Evolutionary conservation across 1,140 invertebrate genomes (phyloP), one percentile per base, ranked within the genome.

Genomic region (Dreissena polymorpha): DNA sequence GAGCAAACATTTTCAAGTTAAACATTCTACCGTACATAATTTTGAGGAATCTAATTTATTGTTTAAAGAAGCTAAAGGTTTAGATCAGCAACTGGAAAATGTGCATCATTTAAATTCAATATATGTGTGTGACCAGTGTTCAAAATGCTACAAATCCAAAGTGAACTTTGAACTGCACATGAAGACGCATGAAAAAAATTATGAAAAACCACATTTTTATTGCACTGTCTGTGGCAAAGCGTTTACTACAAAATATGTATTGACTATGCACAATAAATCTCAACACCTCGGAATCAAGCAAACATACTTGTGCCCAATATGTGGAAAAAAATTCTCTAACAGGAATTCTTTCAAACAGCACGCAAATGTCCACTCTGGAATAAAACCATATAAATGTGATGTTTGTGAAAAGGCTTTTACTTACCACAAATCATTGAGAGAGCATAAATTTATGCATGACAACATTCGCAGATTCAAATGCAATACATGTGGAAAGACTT

Each of bases 301-400:
- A 57, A 79, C 74, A 16, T 89, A 86, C 67, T 64, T 91, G 50
- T 91, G 90, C 76, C 86, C 86, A 68, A 86, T 86, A 16, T 91
- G 90, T 88, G 90, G 90, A 10, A 90, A 89, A 78, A 88, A 87
- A 71, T 91, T 90, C 78, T 86, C 84, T 18, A 88, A 90, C 68
- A 87, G 88, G 60, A 88, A 86, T 50, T 86, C 87, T 10, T 89
- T 87, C 53, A 74, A 85, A 18, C 88, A 88, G 49, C 90, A 91
- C 86, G 84, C 81, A 16, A 91, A 91, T 86, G 86, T 88, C 64
- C 90, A 91, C 65, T 73, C 88, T 63, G 87, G 88, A 14, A 85
- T 90, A 23, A 69, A 71, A 29, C 88, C 89, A 21, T 88, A 86
- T 83, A 77, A 79, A 39, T 91, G 90, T 87, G 85, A 89, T n/a